Evolutionary conservation across 2,113 vertebrate species (phyloP), one percentile per base, ranked within the genome.

Genomic region (Megatriorchis doriae): DNA sequence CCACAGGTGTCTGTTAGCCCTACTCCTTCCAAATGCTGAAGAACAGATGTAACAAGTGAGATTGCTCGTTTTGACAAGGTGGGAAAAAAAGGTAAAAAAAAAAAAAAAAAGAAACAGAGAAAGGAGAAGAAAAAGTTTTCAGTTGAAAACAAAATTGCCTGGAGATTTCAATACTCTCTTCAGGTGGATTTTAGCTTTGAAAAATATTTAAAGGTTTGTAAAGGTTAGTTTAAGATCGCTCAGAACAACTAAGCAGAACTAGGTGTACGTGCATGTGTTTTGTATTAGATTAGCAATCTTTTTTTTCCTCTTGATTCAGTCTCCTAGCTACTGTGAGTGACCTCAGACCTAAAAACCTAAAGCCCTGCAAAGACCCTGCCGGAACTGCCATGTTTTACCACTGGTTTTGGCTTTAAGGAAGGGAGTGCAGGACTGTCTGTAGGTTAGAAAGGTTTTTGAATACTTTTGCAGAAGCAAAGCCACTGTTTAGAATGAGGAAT

Each of bases 301-400:
- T 70, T 34, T 40, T n/a, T 11, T 1, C 26, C 11, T 70, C 27
- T 15, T 71, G 62, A 66, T 83, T 86, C 52, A 38, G 27, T 72
- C 34, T 67, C 13, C 40, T 53, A 72, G 62, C 23, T 21, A 5
- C n/a, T 65, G 18, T 53, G 74, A 22, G 7, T 52, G 59, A 78
- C 79, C 68, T 84, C 58, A 55, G 58, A 36, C 32, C 42, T 12
- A 29, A 65, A 91, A 31, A 18, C 10, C 16, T 32, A 27, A 36
- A 19, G 26, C 13, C 19, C 53, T 80, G 77, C 42, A 52, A 43
- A 43, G 67, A 16, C 17, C 25, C 34, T 89, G 81, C 38, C 31
- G 7, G 9, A 72, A 5, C 9, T 48, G 2, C 0, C 4, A 34
- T 67, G 38, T 47, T 75, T 58, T 32, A n/a, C 42, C 32, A 0